Evolutionary conservation across 2,113 vertebrate species (phyloP), one percentile per base, ranked within the genome.

Genomic region (Typhlomys cinereus): DNA sequence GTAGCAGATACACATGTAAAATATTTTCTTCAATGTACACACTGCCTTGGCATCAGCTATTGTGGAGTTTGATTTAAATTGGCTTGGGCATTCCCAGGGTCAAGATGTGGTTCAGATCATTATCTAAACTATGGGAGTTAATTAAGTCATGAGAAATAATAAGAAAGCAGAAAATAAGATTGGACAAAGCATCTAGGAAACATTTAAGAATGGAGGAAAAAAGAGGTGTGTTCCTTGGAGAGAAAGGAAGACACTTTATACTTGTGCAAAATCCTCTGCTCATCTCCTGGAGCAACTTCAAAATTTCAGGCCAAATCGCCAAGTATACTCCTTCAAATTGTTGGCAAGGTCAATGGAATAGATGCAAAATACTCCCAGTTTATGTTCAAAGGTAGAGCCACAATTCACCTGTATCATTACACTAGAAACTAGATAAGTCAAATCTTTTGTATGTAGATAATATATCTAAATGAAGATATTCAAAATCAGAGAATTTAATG

Each of bases 391-490:
- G 88, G 29, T 62, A 69, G 34, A 62, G 14, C 18, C 36, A 62
- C 39, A 73, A 69, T 94, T 79, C n/a, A 82, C 18, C 74, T 83
- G 21, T 31, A 74, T 48, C 59, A 73, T 82, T 44, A 50, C 21
- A 87, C 59, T 14, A 59, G 23, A 27, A 88, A 88, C 48, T 6
- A 70, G 13, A 36, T 86, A 57, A 86, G 54, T 85, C 57, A 20
- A 67, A 79, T 81, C 88, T 46, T 89, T 82, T 44, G 41, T 76
- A 86, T 36, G 31, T 29, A n/a, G n/a, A 12, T 4, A 14, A 2
- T 50, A 92, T 54, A 91, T 83, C 50, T 27, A 92, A 89, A 86
- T 46, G 46, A 44, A 94, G 93, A 0, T 29, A 88, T 29, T 0
- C 21, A 92, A 66, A 83, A 76, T 85, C 50, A 76, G 85, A 69